Conservation (phyloP, 2,888 invertebrate species). For the Pristionchus fissidentatus region DNA sequence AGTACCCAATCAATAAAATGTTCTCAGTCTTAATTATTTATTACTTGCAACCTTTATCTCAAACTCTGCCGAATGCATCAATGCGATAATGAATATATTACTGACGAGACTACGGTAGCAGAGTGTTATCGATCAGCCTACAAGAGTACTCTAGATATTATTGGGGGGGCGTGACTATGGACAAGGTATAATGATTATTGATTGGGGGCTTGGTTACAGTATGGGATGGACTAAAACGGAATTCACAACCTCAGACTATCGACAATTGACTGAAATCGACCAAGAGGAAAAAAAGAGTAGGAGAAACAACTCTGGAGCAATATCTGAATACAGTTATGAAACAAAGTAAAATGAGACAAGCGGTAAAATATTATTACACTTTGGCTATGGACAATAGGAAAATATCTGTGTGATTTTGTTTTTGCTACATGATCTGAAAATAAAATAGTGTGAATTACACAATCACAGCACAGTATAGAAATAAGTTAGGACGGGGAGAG, state of each 20-base stretch:
- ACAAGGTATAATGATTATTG: background rate
- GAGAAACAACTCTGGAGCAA: conserved; percentile 37
- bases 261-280: conserved; percentile 16
- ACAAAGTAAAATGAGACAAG: conserved; percentile 22
- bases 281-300: conserved; percentile 9
- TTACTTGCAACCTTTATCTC: conserved; percentile 32
- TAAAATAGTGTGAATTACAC: conserved; percentile 21
- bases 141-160: no score
- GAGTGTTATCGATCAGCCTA: conserved; percentile 5
- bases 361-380: conserved; percentile 33
- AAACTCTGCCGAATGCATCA: conserved; percentile 17
- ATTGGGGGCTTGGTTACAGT: no score
- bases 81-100: conserved; percentile 9
- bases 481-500: conserved; percentile 29
- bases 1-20: background rate
- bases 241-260: conserved; percentile 42
- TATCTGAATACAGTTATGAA: conserved; percentile 28
- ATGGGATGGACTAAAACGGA: conserved; percentile 42
- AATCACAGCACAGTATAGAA: conserved; percentile 40
- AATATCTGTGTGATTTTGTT: background rate
- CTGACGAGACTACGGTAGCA: conserved; percentile 17
- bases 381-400: conserved; percentile 36
- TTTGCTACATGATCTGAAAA: conserved; percentile 21
- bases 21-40: background rate
- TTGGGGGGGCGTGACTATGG: background rate